Percentiles rank a stretch among this genome's conserved stretches.
These are phyloP conservation scores for Adelphocoris suturalis DNA, from an alignment of 2,888 invertebrate genomes.

Conservation along the genomic window DNA sequence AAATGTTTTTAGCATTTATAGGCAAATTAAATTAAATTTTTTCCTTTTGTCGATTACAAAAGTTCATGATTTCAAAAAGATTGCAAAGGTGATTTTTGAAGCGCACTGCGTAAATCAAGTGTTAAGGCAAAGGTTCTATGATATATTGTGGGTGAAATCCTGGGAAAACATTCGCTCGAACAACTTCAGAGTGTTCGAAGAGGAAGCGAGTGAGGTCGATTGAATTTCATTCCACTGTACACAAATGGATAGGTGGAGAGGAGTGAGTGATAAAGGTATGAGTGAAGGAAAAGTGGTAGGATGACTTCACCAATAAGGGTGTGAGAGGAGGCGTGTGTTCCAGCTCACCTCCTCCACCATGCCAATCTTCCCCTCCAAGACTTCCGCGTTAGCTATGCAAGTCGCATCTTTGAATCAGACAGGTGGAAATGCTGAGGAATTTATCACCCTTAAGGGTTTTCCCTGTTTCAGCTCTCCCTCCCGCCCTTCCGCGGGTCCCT, in stretches of 20 bases:
- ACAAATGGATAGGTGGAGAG: neutral
- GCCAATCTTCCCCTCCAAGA: neutral
- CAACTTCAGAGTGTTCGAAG: neutral
- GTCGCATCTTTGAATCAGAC: conserved; percentile 75
- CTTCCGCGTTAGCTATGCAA: conserved; percentile 49
- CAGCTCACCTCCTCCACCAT: neutral
- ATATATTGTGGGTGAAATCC: too few species aligned
- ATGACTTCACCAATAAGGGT: conserved; percentile 30
- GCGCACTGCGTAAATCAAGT: too few species aligned
- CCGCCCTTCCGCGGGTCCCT: neutral
- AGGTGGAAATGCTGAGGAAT: conserved; percentile 73
- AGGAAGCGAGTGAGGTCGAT: neutral
- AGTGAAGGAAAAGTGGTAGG: conserved; percentile 32
- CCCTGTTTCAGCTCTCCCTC: conserved; percentile 22
- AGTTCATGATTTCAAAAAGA: too few species aligned
- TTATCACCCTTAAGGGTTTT: conserved; percentile 64
- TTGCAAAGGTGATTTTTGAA: too few species aligned
- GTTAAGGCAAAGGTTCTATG: too few species aligned
- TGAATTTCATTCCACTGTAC: neutral
- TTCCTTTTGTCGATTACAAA: too few species aligned
- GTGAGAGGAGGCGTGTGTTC: neutral
- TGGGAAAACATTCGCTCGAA: too few species aligned
- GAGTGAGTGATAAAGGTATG: neutral
- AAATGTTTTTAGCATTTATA: too few species aligned
- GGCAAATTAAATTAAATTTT: too few species aligned